Evolutionary conservation across 2,113 vertebrate genomes (phyloP).

Genomic region (Pyrgilauda ruficollis): DNA sequence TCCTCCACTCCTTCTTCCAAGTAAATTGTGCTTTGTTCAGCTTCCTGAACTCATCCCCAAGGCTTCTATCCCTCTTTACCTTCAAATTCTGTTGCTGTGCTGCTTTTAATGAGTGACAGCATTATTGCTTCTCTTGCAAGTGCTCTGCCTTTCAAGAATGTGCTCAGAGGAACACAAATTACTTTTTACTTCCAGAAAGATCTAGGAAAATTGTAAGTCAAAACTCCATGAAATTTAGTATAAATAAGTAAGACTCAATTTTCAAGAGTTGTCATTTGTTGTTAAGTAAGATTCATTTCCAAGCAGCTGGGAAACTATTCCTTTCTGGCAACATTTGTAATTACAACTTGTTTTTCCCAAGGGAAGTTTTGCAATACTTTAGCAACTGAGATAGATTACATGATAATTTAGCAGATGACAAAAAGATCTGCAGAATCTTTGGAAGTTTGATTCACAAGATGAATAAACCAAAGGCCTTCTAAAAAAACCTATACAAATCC

Average conservation of each 20-base stretch:
- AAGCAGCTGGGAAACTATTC: not conserved
- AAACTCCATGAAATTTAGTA: not conserved
- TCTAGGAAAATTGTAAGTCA: not conserved
- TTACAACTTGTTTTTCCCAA: not conserved
- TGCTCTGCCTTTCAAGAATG: not conserved
- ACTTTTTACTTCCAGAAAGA: not conserved
- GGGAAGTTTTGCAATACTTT: not conserved
- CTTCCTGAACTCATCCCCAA: not conserved
- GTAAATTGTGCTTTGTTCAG: not conserved
- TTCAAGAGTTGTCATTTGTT: not conserved
- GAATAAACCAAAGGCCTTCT: not conserved
- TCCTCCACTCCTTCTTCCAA: not conserved
- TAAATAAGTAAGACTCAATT: not conserved
- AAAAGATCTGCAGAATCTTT: not conserved
- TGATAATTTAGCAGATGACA: not conserved
- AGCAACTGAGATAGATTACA: not conserved
- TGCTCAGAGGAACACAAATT: not conserved
- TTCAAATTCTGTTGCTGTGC: not conserved
- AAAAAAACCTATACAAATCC: not conserved
- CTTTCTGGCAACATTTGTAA: not conserved
- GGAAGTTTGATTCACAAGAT: not conserved
- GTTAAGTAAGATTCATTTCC: not conserved
- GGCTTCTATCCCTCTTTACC: not conserved
- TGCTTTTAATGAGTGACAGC: not conserved
- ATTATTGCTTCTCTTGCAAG: not conserved